Percentiles rank a stretch among this genome's conserved stretches.
Conservation (phyloP, 2,888 invertebrate species). For the Hesperia comma region DNA sequence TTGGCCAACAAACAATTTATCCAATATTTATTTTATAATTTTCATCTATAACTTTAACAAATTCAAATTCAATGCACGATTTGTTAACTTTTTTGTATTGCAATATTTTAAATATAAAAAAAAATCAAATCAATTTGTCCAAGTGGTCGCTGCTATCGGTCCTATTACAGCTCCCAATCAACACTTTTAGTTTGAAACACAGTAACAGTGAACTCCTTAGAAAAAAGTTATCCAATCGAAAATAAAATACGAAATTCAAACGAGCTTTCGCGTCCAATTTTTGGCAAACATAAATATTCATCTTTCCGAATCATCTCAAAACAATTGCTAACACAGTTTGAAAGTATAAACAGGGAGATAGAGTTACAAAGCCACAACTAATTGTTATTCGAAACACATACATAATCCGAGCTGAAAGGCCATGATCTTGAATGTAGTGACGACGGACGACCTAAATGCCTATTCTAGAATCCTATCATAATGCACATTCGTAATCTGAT, state of each 20-base stretch:
- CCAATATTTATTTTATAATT: not conserved
- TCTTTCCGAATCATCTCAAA: conserved; percentile 37
- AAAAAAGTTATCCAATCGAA: conserved; percentile 35
- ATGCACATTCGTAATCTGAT: conserved; percentile 56
- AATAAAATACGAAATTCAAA: conserved; percentile 38
- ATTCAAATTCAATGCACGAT: not conserved
- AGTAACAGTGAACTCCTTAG: conserved; percentile 34
- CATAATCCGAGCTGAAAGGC: conserved; percentile 67
- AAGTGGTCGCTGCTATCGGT: not conserved
- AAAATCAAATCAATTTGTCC: not conserved
- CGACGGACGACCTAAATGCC: conserved; percentile 53
- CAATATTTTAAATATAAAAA: not conserved
- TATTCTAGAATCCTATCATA: conserved; percentile 57
- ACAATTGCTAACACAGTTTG: conserved; percentile 38
- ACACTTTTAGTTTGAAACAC: conserved; percentile 27
- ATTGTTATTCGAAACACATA: conserved; percentile 72
- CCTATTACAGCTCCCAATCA: conserved; percentile 17
- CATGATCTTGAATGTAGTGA: conserved; percentile 73
- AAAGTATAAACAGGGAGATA: conserved; percentile 36
- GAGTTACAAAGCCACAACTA: conserved; percentile 51
- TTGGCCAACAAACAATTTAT: conserved; percentile 41
- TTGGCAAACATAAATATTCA: conserved; percentile 38
- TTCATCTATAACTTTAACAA: not conserved
- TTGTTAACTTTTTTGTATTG: not conserved
- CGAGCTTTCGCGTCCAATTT: conserved; percentile 37